Percentiles rank a stretch among this genome's conserved stretches.
phyloP scores from a whole-genome alignment of 2,888 invertebrate genomes.

The Tetragonisca angustula region DNA sequence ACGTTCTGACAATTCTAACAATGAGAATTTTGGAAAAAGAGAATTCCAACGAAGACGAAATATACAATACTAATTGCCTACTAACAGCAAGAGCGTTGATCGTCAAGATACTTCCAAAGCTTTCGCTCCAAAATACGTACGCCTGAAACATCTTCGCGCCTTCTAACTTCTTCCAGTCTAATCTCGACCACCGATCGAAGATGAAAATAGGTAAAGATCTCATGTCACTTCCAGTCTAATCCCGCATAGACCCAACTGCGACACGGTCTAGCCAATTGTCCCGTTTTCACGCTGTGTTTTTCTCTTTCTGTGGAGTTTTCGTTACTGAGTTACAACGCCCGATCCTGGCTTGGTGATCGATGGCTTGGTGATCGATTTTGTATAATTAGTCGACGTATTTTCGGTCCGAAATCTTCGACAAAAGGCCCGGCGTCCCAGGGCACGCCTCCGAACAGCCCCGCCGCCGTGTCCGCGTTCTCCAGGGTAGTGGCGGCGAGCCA shows the following conservation, averaged over 20 bases:
- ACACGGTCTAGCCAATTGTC: slow-evolving; percentile 53
- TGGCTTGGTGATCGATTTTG: not conserved
- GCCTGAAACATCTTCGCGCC: not conserved
- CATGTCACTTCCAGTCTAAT: not conserved
- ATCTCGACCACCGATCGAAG: too few species aligned
- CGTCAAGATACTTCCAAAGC: too few species aligned
- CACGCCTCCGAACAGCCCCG: slow-evolving; percentile 81
- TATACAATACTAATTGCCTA: too few species aligned
- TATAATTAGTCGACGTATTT: slow-evolving; percentile 27
- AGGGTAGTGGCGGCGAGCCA: slow-evolving; percentile 77
- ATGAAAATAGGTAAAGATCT: too few species aligned
- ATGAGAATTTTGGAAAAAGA: too few species aligned
- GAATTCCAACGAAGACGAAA: too few species aligned
- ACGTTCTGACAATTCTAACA: too few species aligned
- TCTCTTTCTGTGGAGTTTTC: slow-evolving; percentile 27
- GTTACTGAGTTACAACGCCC: slow-evolving; percentile 26
- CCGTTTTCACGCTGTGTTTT: slow-evolving; percentile 9
- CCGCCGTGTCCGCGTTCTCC: slow-evolving; percentile 79
- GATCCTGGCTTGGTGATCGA: not conserved
- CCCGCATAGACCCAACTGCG: slow-evolving; percentile 46
- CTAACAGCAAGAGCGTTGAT: too few species aligned
- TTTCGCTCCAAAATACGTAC: not conserved
- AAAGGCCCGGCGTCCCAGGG: slow-evolving; percentile 79
- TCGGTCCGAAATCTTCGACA: slow-evolving; percentile 60
- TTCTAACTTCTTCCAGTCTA: not conserved